Evolutionary conservation across 2,113 vertebrate species (phyloP), one percentile per base, ranked within the genome.

Genomic region (Meriones unguiculatus): DNA sequence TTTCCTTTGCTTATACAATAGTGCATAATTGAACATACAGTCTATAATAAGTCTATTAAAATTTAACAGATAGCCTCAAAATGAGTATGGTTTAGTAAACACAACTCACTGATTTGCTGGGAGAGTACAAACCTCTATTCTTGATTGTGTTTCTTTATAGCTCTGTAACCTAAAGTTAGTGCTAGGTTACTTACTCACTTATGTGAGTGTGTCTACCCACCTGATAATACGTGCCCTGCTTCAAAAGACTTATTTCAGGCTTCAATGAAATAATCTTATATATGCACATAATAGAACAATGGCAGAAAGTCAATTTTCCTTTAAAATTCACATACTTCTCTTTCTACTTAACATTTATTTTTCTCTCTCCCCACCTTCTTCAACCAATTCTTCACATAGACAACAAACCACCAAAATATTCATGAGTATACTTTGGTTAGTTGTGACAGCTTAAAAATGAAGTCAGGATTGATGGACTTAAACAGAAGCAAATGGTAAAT

Each of bases 1-100:
- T 67, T 64, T 72, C 0, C 30, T 12, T 18, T 25, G 22, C 38
- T 59, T 24, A 81, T 81, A n/a, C 10, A 50, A 50, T 35, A 59
- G 5, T 91, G 8, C 92, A 22, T 86, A 38, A 65, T 96, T 94
- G 54, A 91, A 89, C 22, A 65, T 92, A 95, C 88, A 30, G 17
- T 94, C 32, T 94, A 13, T n/a, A 64, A 28, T 78, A 59, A 75
- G 50, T 87, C 69, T 57, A 89, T 5, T 86, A 35, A 91, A 57
- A 17, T 32, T 87, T 88, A 73, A 78, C 52, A 70, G 6, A 88
- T 18, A 65, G 46, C 65, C 10, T 67, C 30, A 72, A 7, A 89
- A 32, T 87, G 20, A 88, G 13, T 20, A 38, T 73, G 91, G 84
- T 59, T 91, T 84, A 82, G 17, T 38, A 89, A 67, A 69, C 78